phyloP scores from a whole-genome alignment of 2,888 invertebrate genomes.

The Spodoptera picta region DNA sequence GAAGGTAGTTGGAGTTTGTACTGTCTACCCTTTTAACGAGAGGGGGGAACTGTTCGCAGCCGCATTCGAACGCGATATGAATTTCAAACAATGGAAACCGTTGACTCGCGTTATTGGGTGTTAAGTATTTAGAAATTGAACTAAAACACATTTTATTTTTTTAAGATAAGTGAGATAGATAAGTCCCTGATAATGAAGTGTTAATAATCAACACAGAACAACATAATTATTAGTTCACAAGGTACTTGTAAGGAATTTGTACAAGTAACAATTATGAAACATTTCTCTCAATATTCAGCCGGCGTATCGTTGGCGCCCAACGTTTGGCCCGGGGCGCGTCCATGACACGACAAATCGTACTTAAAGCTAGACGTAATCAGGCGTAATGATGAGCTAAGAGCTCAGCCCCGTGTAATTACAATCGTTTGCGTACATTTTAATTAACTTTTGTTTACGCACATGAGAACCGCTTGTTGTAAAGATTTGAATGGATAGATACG shows the following conservation, averaged over 20 bases:
- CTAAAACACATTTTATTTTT: too few relatives aligned
- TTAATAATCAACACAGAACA: not conserved
- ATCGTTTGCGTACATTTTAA: constrained; percentile 7
- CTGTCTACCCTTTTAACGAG: constrained; percentile 50
- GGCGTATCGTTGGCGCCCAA: constrained; percentile 36
- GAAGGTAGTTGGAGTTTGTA: constrained; percentile 49
- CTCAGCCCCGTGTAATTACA: constrained; percentile 12
- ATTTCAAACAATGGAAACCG: constrained; percentile 30
- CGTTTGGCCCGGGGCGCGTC: constrained; percentile 29
- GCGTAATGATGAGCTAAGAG: constrained; percentile 26
- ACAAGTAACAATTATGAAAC: constrained; percentile 13
- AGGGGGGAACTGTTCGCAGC: constrained; percentile 26
- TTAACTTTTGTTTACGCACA: too few relatives aligned
- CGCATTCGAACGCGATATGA: constrained; percentile 36
- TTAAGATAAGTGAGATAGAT: too few relatives aligned
- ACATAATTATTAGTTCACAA: not conserved
- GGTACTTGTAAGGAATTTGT: not conserved
- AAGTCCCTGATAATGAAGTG: not conserved
- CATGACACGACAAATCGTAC: constrained; percentile 30
- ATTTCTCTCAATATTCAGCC: constrained; percentile 27
- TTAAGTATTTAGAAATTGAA: constrained; percentile 3
- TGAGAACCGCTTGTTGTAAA: too few relatives aligned
- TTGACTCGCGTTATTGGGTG: constrained; percentile 10
- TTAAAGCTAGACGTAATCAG: constrained; percentile 3
- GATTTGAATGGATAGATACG: too few relatives aligned